These are phyloP conservation scores for Rutilus rutilus DNA, from an alignment of 2,113 vertebrate genomes.

Conservation along the genomic window DNA sequence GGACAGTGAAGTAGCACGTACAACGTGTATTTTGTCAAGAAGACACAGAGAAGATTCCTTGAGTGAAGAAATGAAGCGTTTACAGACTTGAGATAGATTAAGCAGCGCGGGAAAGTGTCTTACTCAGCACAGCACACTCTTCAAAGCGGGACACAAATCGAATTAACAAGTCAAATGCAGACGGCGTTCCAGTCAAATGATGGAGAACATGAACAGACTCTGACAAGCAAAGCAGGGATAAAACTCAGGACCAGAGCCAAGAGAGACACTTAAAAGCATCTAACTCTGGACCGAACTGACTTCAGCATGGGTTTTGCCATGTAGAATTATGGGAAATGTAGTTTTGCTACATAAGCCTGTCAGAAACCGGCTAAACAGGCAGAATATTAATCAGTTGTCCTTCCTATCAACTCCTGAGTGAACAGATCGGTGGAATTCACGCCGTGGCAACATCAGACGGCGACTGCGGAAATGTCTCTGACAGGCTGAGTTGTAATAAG, in stretches of 20 bases:
- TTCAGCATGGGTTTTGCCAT: not conserved
- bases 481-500: slow-evolving; percentile 74
- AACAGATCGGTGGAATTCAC: not conserved
- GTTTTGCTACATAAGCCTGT: slow-evolving; percentile 19
- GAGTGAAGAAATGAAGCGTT: slow-evolving; percentile 36
- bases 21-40: not conserved
- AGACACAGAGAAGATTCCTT: not conserved
- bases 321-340: not conserved
- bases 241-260: not conserved
- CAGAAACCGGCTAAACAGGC: not conserved
- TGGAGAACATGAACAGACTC: slow-evolving; percentile 5
- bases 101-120: not conserved
- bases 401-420: not conserved
- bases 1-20: not conserved
- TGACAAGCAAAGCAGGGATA: not conserved
- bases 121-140: slow-evolving; percentile 11
- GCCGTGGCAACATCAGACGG: slow-evolving; percentile 57
- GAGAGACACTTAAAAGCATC: slow-evolving; percentile 15
- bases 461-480: slow-evolving; percentile 65
- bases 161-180: slow-evolving; percentile 35
- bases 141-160: slow-evolving; percentile 8
- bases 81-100: slow-evolving; percentile 18
- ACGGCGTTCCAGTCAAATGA: not conserved
- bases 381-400: not conserved
- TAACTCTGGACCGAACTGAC: slow-evolving; percentile 38